Evolutionary conservation across 1,140 invertebrate genomes (phyloP), one percentile per base, ranked within the genome.

Genomic region (Lineus longissimus): DNA sequence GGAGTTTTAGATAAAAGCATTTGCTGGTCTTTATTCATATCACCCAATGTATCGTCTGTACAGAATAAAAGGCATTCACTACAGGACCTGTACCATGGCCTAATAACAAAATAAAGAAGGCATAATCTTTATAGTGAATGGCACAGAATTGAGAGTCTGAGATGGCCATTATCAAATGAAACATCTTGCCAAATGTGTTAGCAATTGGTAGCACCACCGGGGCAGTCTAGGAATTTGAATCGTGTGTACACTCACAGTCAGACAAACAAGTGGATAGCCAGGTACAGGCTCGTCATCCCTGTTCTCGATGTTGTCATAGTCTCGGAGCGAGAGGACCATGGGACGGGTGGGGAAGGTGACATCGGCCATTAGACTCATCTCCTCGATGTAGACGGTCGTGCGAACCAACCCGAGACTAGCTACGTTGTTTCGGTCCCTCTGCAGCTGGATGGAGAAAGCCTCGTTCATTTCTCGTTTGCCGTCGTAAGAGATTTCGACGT

Each of bases 211-310:
- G n/a, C n/a, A n/a, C n/a, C n/a, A n/a, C n/a, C n/a, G n/a, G n/a
- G n/a, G n/a, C n/a, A n/a, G n/a, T n/a, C n/a, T n/a, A n/a, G n/a
- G n/a, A n/a, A n/a, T n/a, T n/a, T n/a, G n/a, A n/a, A n/a, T n/a
- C n/a, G n/a, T n/a, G n/a, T n/a, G 33, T 13, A 7, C 17, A 72
- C 75, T 74, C 74, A 83, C 81, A n/a, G 81, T 80, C 29, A 83
- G 66, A 66, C 81, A 83, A 62, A 83, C 67, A 11, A 82, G 70
- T n/a, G 81, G 81, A 62, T 81, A 82, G 7, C 81, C 81, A 55
- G 77, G 74, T 11, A 77, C 64, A 4, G 77, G 76, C 30, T 68
- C 55, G 22, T 62, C 25, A 4, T 64, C 63, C n/a, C 29, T 36
- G 13, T 59, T 54, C 6, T 66, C 65, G 2, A 64, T 68, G 40